Conservation (phyloP, 2,797 vertebrate genomes). For the Psittacula derbiana region DNA sequence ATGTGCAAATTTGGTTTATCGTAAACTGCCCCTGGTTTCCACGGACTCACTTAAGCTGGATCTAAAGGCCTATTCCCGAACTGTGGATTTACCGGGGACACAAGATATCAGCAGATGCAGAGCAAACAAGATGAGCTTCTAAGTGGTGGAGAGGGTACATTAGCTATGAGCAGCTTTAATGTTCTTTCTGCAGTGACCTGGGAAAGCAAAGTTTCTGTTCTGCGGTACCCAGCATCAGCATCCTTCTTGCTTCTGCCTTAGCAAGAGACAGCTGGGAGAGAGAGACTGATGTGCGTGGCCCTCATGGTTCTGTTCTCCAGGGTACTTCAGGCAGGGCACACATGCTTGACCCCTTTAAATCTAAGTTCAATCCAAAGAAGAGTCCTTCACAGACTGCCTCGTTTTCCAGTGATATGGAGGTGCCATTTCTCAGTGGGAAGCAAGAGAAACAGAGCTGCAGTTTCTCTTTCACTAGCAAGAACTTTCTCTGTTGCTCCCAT, state of each 20-base stretch:
- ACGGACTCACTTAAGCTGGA: background rate
- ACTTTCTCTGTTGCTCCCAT: background rate
- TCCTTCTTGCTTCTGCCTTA: background rate
- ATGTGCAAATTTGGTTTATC: background rate
- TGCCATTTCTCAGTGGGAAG: background rate
- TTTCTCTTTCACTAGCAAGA: background rate
- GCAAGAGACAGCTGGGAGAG: background rate
- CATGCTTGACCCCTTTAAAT: background rate
- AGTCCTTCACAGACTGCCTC: background rate
- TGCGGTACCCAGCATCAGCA: background rate
- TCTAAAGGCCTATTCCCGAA: background rate
- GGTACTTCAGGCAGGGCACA: fast-evolving
- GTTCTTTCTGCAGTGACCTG: background rate
- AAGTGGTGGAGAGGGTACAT: background rate
- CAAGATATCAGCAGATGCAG: background rate
- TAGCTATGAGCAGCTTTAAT: background rate
- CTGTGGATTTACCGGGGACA: background rate
- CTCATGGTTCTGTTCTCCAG: background rate
- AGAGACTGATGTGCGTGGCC: background rate
- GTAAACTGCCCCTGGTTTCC: background rate
- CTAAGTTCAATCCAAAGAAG: background rate
- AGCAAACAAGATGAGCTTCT: background rate
- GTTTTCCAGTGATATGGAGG: background rate
- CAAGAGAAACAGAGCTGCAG: background rate
- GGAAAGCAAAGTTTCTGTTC: background rate